Base-by-base conservation (phyloP, 2,113 vertebrate species). In the Todiramphus chloris region DNA sequence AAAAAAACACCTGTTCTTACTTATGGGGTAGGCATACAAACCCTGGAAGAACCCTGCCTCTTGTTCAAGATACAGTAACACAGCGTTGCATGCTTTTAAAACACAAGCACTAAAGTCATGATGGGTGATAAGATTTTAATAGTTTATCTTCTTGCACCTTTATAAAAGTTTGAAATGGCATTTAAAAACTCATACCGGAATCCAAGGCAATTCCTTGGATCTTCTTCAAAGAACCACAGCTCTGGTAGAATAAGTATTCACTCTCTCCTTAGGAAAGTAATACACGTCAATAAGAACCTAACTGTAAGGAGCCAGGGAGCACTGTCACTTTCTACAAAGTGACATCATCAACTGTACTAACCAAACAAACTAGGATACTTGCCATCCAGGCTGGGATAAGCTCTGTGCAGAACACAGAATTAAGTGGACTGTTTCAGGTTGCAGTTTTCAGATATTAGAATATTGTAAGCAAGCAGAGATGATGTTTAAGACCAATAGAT, bases 1-100 rank as follows among this genome's bases (percentile, higher is more conserved):
- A 90, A 91, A 91, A 79, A 79, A 80, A 1, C 76, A 91, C 90
- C 81, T 95, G 90, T 41, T 96, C 85, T 87, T 62, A 89, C 76
- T 95, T 82, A 89, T 1, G 21, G 76, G 94, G 31, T 20, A 93
- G 69, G 43, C 87, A 82, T 6, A 60, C 70, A 70, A 84, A 90
- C 62, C 60, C 60, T 69, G 72, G 51, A 70, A 63, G 17, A 80
- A 83, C 43, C 74, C 21, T 55, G 12, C 43, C 41, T 89, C 77
- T 37, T 24, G 44, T 53, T 72, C 69, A 80, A 63, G 76, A 84
- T 30, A 19, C 23, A 69, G 28, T 63, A 75, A 37, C 46, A 25
- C 9, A n/a, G 28, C 4, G 1, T 25, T 60, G 72, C 13, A 27
- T 41, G 31, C 67, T 77, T 77, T 84, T 73, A 62, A 73, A 82